A percentile compares a stretch with the other conserved stretches of the same genome.
These are phyloP conservation scores for Enhydra lutris DNA, from an alignment of 2,113 vertebrate species.

Conservation along the genomic window DNA sequence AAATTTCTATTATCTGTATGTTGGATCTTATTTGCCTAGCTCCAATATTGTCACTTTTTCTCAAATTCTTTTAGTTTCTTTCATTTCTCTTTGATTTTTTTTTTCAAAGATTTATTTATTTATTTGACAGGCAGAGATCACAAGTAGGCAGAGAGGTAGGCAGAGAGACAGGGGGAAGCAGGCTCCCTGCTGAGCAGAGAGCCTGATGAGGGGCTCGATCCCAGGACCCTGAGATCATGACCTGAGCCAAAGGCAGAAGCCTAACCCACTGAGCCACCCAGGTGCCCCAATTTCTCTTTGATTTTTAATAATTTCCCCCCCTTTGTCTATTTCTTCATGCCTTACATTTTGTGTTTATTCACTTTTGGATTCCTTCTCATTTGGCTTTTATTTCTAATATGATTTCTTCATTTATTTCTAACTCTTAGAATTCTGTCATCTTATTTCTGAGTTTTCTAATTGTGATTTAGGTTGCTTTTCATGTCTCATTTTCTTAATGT, in stretches of 20 bases:
- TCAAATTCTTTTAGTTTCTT: neutral
- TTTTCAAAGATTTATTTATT: too few relatives aligned
- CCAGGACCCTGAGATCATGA: too few relatives aligned
- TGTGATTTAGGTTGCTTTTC: neutral
- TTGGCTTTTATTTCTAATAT: neutral
- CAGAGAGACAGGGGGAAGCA: too few relatives aligned
- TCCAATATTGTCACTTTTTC: neutral
- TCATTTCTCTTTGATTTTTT: neutral
- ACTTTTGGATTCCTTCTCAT: neutral
- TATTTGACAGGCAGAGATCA: too few relatives aligned
- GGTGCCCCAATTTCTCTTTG: neutral
- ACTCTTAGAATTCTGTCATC: neutral
- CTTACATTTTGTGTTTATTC: neutral
- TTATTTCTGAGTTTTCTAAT: neutral
- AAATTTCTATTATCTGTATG: neutral
- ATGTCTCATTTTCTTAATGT: neutral
- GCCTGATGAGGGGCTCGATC: too few relatives aligned
- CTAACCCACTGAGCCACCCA: too few relatives aligned
- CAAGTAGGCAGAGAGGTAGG: too few relatives aligned
- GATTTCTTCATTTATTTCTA: neutral
- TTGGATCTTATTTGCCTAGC: neutral
- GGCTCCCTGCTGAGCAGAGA: too few relatives aligned
- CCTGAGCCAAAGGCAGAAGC: too few relatives aligned
- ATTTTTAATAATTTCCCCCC: neutral
- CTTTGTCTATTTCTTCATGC: neutral